Conservation (phyloP, 1,140 invertebrate species). For the Tetramorium parvispinum region DNA sequence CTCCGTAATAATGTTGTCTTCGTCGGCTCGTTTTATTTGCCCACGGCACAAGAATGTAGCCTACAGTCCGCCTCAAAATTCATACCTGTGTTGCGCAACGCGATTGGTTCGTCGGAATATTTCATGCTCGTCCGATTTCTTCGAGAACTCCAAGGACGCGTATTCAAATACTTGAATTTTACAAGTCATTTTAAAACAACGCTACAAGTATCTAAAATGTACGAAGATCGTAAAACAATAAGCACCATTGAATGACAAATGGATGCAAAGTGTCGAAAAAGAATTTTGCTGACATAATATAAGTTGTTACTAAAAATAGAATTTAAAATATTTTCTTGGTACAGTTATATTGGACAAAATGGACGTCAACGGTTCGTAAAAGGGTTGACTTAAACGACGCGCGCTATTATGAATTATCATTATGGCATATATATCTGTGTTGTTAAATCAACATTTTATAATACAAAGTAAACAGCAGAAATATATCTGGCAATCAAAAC, state of each 20-base stretch:
- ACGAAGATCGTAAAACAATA: background rate
- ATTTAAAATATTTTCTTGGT: background rate
- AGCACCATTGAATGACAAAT: background rate
- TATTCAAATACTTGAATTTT: background rate
- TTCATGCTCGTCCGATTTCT: constrained; percentile 18
- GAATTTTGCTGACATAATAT: background rate
- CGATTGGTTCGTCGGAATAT: constrained; percentile 65
- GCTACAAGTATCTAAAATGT: background rate
- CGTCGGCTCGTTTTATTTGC: constrained; percentile 85
- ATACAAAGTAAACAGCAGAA: constrained; percentile 72
- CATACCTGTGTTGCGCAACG: constrained; percentile 81
- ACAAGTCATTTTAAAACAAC: background rate
- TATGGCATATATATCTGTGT: background rate
- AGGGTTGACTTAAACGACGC: background rate
- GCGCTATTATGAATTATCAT: background rate
- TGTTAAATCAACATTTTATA: background rate
- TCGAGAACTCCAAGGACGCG: background rate
- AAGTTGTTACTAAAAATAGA: background rate
- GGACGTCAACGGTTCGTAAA: background rate
- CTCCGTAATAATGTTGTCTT: constrained; percentile 86
- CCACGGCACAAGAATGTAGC: constrained; percentile 85
- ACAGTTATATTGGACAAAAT: background rate
- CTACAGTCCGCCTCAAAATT: constrained; percentile 85
- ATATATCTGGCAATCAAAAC: constrained; percentile 84
- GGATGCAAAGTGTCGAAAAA: background rate